A percentile compares a stretch with the other conserved stretches of the same genome.
Conservation (phyloP, 2,888 invertebrate species). For the Amphiduros pacificus region DNA sequence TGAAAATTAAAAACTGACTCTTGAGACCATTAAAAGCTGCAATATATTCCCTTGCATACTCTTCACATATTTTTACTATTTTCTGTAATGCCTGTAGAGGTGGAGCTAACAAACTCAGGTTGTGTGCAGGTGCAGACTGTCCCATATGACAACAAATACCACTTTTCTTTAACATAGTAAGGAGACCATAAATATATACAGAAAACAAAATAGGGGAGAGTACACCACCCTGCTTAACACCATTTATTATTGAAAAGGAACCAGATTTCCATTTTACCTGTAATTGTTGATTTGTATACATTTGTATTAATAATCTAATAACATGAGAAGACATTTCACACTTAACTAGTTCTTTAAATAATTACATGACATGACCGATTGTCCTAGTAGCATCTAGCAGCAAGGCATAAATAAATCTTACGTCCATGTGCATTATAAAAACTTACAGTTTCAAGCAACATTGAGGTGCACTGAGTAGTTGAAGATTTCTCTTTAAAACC, state of each 20-base stretch:
- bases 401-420: too few relatives aligned
- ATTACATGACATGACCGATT: too few relatives aligned
- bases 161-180: not conserved
- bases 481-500: not conserved
- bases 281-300: not conserved
- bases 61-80: too few relatives aligned
- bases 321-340: not conserved
- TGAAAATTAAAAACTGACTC: too few relatives aligned
- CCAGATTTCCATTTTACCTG: too few relatives aligned
- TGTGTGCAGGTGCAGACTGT: not conserved
- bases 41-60: too few relatives aligned
- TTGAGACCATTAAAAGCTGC: too few relatives aligned
- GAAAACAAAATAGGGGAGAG: not conserved
- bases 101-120: not conserved
- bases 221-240: too few relatives aligned
- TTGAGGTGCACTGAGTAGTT: not conserved
- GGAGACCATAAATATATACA: not conserved
- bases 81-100: too few relatives aligned
- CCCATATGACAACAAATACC: not conserved
- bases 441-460: not conserved
- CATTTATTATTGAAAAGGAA: too few relatives aligned
- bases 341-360: not conserved
- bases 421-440: not conserved
- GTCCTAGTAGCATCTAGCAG: too few relatives aligned
- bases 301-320: not conserved